A percentile compares a stretch with the other conserved stretches of the same genome.
These are phyloP conservation scores for Pseudobourletiella spinata DNA, from an alignment of 1,140 invertebrate species.

Conservation along the genomic window DNA sequence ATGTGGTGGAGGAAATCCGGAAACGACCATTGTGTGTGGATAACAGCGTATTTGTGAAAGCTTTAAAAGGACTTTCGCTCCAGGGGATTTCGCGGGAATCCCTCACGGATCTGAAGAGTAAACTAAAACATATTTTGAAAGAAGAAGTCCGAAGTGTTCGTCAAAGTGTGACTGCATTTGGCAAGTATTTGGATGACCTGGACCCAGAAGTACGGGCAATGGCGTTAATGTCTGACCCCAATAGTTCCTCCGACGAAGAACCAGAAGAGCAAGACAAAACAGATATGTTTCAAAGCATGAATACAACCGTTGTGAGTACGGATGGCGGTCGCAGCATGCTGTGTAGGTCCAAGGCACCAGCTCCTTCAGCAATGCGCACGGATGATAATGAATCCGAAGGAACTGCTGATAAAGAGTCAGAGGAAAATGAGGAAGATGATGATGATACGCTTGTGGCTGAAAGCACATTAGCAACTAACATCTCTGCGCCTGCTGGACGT, in stretches of 20 bases:
- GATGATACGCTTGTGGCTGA: too few relatives aligned
- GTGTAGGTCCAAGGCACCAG: too few relatives aligned
- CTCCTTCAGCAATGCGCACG: too few relatives aligned
- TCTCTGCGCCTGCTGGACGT: too few relatives aligned
- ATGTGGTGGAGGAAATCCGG: background rate
- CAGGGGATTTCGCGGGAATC: background rate
- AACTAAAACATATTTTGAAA: background rate
- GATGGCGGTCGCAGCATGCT: too few relatives aligned
- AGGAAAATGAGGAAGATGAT: too few relatives aligned
- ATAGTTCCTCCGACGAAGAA: background rate
- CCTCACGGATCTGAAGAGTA: background rate
- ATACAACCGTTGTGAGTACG: too few relatives aligned
- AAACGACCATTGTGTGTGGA: background rate
- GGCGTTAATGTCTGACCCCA: background rate
- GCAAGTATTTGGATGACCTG: background rate
- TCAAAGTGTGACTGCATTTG: background rate
- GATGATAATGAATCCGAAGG: too few relatives aligned
- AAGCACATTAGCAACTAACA: too few relatives aligned
- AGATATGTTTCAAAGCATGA: conserved; percentile 5
- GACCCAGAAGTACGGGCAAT: background rate
- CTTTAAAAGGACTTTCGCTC: background rate
- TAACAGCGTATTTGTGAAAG: background rate
- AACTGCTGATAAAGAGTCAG: too few relatives aligned
- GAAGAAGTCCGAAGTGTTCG: background rate
- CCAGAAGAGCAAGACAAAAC: background rate